Percentiles rank a stretch among this genome's conserved stretches.
Evolutionary conservation across 1,140 invertebrate species (phyloP).

Genomic region (Apis florea): DNA sequence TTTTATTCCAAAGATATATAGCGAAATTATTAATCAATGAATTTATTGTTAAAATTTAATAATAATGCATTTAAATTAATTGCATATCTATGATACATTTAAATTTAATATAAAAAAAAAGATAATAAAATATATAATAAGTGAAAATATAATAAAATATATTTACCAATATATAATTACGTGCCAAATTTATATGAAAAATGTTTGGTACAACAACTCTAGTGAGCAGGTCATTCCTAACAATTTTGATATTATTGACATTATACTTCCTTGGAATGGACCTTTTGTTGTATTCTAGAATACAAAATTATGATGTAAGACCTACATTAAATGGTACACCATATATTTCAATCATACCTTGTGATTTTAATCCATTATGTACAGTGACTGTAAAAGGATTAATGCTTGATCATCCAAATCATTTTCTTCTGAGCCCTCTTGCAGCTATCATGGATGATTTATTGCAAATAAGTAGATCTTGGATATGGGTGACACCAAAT

Average conservation of each 20-base stretch:
- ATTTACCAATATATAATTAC: background rate
- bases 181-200: constrained; percentile 29
- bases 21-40: background rate
- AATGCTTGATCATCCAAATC: constrained; percentile 88
- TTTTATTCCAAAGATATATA: background rate
- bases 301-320: constrained; percentile 81
- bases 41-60: background rate
- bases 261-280: constrained; percentile 84
- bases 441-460: constrained; percentile 84
- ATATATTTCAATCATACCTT: constrained; percentile 82
- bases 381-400: constrained; percentile 88
- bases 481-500: constrained; percentile 87
- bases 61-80: background rate
- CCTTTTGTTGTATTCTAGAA: constrained; percentile 81
- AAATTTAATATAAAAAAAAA: background rate
- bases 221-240: constrained; percentile 33
- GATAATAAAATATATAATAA: background rate
- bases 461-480: constrained; percentile 83
- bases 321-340: constrained; percentile 50
- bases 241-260: constrained; percentile 71
- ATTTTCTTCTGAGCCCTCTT: constrained; percentile 88
- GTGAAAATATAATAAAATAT: background rate
- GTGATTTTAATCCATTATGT: constrained; percentile 86
- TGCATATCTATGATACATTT: background rate
- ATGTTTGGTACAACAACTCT: constrained; percentile 42